Base-by-base conservation (phyloP, 1,140 invertebrate genomes). In the Globodera rostochiensis region DNA sequence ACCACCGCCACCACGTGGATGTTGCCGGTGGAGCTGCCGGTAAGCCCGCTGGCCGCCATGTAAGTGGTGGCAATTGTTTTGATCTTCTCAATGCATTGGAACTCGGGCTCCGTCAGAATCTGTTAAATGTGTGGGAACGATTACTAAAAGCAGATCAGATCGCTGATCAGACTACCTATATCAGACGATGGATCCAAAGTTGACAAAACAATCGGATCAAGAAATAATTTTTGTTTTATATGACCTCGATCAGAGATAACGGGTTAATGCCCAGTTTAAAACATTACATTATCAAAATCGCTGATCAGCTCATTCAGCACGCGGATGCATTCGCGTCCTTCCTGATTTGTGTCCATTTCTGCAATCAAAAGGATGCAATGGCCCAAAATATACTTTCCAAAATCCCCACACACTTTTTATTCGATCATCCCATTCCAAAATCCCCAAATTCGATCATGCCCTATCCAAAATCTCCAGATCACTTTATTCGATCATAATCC, bases 221-320 rank as follows among this genome's bases (percentile, higher is more conserved):
- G 36, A 36, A 36, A 36, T 1, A 36, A 36, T 36, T 36, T 36
- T 36, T 36, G 36, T 36, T 36, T 36, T 25, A 36, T 36, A 36
- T 36, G 36, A 36, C 36, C 36, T 1, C 36, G 36, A 36, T 36
- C 2, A 36, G 36, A 36, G 36, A 1, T 36, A 36, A 36, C 36
- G 36, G 1, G 36, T 2, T 36, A 36, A 36, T 36, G 36, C 36
- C 36, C 3, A 36, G 36, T 36, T 36, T 36, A 36, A 36, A 36
- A 4, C 53, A 69, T 80, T 25, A 96, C 95, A 90, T 96, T 94
- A 91, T 97, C 96, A 92, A 97, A 97, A 91, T 97, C 95, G 2
- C 95, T 95, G 81, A 97, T 96, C 81, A 99, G 98, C 92, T 99
- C 97, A 91, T 99, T 99, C 21, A 99, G 92, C 57, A 99, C 92